Evolutionary conservation across 2,888 invertebrate species (phyloP), one percentile per base, ranked within the genome.

Genomic region (Heteropelma amictum): DNA sequence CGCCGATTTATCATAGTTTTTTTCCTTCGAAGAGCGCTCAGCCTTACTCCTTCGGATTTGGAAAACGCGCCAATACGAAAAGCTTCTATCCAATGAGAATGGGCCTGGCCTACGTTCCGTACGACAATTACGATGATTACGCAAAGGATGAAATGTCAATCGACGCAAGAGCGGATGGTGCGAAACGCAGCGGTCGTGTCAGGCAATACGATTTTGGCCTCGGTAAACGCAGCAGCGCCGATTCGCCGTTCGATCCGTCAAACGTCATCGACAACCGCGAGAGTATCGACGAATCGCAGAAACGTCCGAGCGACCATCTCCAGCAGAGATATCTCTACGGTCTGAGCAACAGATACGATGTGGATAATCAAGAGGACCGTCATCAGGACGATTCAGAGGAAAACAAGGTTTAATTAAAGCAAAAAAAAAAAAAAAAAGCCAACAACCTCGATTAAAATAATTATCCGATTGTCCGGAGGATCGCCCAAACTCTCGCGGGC

Each of bases 41-140:
- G 21, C 92, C 92, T 0, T 94, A 93, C 89, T 92, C 93, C 23
- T 94, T 94, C 82, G 94, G 94, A 0, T 89, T 94, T n/a, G 94
- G 94, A 0, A 92, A 94, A 80, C 91, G 94, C 8, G 90, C 91
- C 75, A 85, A 84, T 8, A 30, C 42, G 5, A 38, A 53, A 3
- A 72, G 89, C 89, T 17, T 89, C 10, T 54, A 61, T 89, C 71
- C 89, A 1, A n/a, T 69, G 40, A 58, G 49, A 60, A 67, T 76
- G 19, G 53, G 68, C 30, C 14, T 38, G 40, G 71, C 33, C 28
- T 71, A 65, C 14, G 14, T 64, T 38, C 83, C 90, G 2, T 89
- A 90, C 1, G 82, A 89, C 19, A 70, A 35, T 23, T 53, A 64
- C 40, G 78, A 54, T 81, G 82, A 54, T 67, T 71, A 76, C 51